phyloP scores from a whole-genome alignment of 2,797 vertebrate species.

The Alcedo atthis region DNA sequence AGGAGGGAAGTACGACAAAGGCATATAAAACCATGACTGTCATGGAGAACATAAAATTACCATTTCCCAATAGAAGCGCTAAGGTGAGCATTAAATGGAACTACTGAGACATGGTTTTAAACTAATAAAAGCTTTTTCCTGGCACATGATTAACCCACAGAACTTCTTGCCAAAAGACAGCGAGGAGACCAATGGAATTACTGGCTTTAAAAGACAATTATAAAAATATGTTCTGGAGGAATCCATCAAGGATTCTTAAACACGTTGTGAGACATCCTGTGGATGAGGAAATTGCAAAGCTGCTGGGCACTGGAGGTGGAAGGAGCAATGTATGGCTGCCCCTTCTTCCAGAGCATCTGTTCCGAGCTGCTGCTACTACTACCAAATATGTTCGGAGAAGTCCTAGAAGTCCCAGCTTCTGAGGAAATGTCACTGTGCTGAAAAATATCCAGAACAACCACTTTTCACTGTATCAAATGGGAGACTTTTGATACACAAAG shows the following conservation, averaged over 20 bases:
- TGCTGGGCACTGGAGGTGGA: not conserved
- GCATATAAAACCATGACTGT: not conserved
- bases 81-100: conserved; percentile 1
- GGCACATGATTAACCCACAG: not conserved
- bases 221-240: not conserved
- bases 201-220: not conserved
- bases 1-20: not conserved
- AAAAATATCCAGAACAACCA: not conserved
- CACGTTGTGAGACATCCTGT: not conserved
- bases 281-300: not conserved
- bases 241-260: not conserved
- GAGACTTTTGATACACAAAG: not conserved
- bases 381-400: not conserved
- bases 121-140: not conserved
- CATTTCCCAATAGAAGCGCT: not conserved
- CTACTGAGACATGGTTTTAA: not conserved
- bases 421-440: not conserved
- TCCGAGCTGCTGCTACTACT: not conserved
- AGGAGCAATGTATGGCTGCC: not conserved
- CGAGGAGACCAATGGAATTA: not conserved
- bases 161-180: not conserved
- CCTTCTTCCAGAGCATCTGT: not conserved
- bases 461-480: not conserved
- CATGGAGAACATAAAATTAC: not conserved
- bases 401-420: not conserved